Conservation (phyloP, 2,113 vertebrate genomes). For the Desmodus rotundus region DNA sequence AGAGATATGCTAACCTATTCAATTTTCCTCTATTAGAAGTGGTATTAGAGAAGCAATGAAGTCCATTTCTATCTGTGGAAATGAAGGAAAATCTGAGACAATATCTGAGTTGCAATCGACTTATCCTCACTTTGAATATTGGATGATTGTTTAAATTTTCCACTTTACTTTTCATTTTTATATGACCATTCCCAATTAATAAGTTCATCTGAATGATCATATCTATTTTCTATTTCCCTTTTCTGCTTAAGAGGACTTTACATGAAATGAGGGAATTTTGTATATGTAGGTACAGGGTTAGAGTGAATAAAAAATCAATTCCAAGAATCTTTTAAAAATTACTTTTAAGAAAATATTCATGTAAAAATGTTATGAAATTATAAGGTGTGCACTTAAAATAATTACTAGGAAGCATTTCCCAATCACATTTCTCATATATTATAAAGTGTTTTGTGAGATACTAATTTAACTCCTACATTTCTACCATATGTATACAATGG, state of each 20-base stretch:
- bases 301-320: background rate
- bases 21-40: background rate
- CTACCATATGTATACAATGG: background rate
- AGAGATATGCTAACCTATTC: background rate
- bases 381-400: background rate
- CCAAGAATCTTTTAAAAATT: background rate
- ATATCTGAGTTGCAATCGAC: background rate
- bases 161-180: background rate
- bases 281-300: background rate
- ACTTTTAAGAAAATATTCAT: background rate
- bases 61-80: background rate
- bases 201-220: background rate
- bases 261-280: background rate
- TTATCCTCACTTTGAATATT: background rate
- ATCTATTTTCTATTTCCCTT: background rate
- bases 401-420: background rate
- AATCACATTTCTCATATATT: background rate
- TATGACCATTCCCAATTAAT: background rate
- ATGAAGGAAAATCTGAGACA: background rate
- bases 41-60: background rate
- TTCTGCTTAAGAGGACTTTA: slow-evolving; percentile 26
- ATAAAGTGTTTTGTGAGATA: background rate
- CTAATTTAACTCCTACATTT: background rate
- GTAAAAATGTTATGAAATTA: background rate
- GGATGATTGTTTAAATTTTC: background rate